These are phyloP conservation scores for Tursiops truncatus DNA, from an alignment of 2,113 vertebrate genomes.

Conservation along the genomic window DNA sequence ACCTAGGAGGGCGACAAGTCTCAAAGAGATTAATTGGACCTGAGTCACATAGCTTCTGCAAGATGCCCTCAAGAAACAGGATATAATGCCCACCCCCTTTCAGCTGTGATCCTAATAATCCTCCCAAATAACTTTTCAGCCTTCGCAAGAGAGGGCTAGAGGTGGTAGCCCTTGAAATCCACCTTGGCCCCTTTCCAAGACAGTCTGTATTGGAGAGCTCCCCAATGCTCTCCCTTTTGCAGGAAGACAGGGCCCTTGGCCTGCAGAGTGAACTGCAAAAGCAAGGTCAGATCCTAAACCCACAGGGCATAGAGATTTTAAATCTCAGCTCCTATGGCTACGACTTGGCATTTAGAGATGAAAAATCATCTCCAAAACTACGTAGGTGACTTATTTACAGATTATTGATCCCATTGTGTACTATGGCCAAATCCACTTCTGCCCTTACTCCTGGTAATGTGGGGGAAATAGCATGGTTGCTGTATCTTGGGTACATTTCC, in stretches of 20 bases:
- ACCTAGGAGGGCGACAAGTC: not conserved
- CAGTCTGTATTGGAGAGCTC: not conserved
- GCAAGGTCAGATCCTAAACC: constrained; percentile 31
- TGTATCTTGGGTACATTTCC: constrained; percentile 37
- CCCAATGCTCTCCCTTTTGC: not conserved
- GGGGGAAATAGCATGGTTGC: constrained; percentile 54
- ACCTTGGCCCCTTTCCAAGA: too few species aligned
- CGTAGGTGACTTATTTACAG: constrained; percentile 48
- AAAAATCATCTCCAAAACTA: constrained; percentile 54
- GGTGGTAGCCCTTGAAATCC: not conserved
- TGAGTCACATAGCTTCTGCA: not conserved
- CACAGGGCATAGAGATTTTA: not conserved
- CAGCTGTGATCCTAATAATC: not conserved
- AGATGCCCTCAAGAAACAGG: not conserved
- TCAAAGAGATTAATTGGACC: not conserved
- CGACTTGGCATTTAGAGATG: constrained; percentile 46
- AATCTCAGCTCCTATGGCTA: not conserved
- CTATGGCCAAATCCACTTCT: constrained; percentile 45
- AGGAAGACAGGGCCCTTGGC: not conserved
- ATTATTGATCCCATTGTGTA: constrained; percentile 32
- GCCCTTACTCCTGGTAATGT: not conserved
- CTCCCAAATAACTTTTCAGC: not conserved
- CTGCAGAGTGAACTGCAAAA: constrained; percentile 27
- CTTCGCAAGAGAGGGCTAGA: not conserved
- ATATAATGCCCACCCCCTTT: not conserved